phyloP scores from a whole-genome alignment of 1,140 invertebrate genomes.

The Holcopasites calliopsidis region DNA sequence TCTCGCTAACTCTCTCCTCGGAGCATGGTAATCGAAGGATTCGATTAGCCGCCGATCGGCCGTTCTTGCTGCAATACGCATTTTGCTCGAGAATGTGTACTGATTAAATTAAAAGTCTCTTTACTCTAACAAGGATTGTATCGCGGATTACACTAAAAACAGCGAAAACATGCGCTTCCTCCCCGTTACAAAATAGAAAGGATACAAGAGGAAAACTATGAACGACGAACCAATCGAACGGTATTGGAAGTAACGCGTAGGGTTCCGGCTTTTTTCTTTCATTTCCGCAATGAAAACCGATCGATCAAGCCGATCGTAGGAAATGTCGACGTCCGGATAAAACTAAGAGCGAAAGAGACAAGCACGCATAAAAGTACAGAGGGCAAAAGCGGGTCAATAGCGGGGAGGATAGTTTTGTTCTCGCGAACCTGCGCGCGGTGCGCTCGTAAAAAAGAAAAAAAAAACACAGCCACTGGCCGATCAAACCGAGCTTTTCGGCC shows the following conservation, averaged over 20 bases:
- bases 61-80: neutral
- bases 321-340: slow-evolving; percentile 28
- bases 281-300: slow-evolving; percentile 9
- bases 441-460: slow-evolving; percentile 41
- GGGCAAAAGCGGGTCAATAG: slow-evolving; percentile 13
- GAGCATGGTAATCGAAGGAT: neutral
- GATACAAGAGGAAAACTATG: neutral
- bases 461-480: slow-evolving; percentile 3
- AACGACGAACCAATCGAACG: neutral
- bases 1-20: too few relatives aligned
- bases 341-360: neutral
- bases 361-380: neutral
- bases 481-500: slow-evolving; percentile 27
- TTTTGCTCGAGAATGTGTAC: too few relatives aligned
- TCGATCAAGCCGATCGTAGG: slow-evolving; percentile 4
- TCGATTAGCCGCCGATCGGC: neutral
- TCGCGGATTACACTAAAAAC: too few relatives aligned
- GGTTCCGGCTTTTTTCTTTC: neutral
- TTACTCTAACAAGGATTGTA: too few relatives aligned
- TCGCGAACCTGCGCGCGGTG: slow-evolving; percentile 14
- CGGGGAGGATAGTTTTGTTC: slow-evolving; percentile 1
- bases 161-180: neutral
- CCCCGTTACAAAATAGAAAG: neutral
- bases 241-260: neutral
- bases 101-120: too few relatives aligned